Evolutionary conservation across 35 echinoderm and acorn worm species (phyloP).

Genomic region (Heliocidaris tuberculata): DNA sequence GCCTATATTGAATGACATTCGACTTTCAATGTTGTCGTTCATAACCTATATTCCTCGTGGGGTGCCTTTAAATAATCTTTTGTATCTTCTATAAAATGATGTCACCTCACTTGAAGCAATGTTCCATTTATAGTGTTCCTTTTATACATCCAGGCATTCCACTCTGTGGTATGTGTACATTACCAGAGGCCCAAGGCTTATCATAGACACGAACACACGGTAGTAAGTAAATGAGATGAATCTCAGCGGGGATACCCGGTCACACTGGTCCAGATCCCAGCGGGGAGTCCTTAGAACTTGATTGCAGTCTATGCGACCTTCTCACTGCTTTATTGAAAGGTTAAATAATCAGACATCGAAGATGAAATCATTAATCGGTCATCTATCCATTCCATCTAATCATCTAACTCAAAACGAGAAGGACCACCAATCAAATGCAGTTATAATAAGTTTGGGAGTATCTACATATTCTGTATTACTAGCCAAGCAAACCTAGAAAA

Average conservation of each 20-base stretch:
- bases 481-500: too few relatives aligned
- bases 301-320: background rate
- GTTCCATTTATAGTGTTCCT: background rate
- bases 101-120: background rate
- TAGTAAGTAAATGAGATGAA: background rate
- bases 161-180: constrained; percentile 2
- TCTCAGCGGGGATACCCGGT: background rate
- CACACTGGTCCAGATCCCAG: background rate
- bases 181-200: background rate
- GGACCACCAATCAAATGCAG: too few relatives aligned
- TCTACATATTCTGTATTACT: too few relatives aligned
- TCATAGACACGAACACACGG: background rate
- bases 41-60: too few relatives aligned
- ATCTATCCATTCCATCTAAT: background rate
- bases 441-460: too few relatives aligned
- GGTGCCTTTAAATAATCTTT: background rate
- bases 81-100: background rate
- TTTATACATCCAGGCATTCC: background rate
- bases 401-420: background rate
- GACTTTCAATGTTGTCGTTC: too few relatives aligned
- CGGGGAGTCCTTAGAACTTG: background rate
- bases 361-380: background rate
- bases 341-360: background rate
- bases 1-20: too few relatives aligned
- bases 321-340: constrained; percentile 9